These are phyloP conservation scores for Harpegnathos saltator DNA, from an alignment of 1,140 invertebrate species.

Conservation along the genomic window DNA sequence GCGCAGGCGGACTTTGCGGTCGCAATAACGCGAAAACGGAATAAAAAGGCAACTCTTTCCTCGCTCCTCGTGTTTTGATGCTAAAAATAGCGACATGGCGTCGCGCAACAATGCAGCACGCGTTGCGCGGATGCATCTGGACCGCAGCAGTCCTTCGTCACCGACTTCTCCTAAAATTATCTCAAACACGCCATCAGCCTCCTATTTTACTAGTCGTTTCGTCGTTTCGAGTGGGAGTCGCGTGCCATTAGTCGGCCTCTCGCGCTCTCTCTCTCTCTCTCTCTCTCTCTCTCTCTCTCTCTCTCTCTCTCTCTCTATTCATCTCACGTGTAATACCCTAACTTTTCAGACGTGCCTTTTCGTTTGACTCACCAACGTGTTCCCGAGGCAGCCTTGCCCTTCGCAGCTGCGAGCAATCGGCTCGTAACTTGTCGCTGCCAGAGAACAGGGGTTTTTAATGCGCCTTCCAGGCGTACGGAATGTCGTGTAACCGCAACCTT, in stretches of 20 bases:
- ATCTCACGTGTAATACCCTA: constrained; percentile 41
- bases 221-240: constrained; percentile 58
- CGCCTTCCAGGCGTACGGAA: constrained; percentile 16
- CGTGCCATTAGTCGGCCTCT: constrained; percentile 61
- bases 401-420: constrained; percentile 64
- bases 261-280: constrained; percentile 15
- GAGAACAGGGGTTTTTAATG: constrained; percentile 60
- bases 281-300: constrained; percentile 7
- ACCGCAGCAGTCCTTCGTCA: constrained; percentile 58
- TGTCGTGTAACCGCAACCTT: not conserved
- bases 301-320: constrained; percentile 28
- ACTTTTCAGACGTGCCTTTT: constrained; percentile 43
- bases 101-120: constrained; percentile 75
- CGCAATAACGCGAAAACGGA: constrained; percentile 36
- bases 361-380: constrained; percentile 25
- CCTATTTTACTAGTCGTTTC: constrained; percentile 53
- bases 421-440: constrained; percentile 61
- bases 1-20: not conserved
- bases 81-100: constrained; percentile 76
- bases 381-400: constrained; percentile 20
- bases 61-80: constrained; percentile 43
- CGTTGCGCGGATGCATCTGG: constrained; percentile 72
- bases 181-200: constrained; percentile 48
- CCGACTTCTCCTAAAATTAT: constrained; percentile 68
- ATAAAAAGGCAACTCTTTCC: constrained; percentile 43